Percentiles rank a stretch among this genome's conserved stretches.
These are phyloP conservation scores for Tyto alba DNA, from an alignment of 2,113 vertebrate genomes.

Conservation along the genomic window DNA sequence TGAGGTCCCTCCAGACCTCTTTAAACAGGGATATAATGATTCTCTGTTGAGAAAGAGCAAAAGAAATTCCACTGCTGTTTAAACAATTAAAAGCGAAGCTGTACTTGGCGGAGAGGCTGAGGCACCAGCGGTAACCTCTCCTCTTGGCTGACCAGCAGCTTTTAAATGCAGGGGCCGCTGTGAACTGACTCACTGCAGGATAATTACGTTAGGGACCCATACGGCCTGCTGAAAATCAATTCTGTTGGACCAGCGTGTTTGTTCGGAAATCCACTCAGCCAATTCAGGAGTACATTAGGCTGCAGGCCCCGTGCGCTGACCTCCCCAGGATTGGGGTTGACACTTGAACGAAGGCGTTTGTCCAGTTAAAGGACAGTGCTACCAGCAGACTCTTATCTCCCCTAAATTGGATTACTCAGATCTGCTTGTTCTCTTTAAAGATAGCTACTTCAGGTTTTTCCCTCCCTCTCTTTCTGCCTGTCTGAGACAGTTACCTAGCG, in stretches of 20 bases:
- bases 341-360: conserved; percentile 81
- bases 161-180: conserved; percentile 70
- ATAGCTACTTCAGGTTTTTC: conserved; percentile 71
- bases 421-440: conserved; percentile 85
- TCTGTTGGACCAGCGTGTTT: conserved; percentile 74
- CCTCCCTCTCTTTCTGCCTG: conserved; percentile 61
- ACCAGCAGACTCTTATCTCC: conserved; percentile 81
- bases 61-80: conserved; percentile 28
- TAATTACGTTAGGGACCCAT: conserved; percentile 82
- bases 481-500: conserved; percentile 74
- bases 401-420: conserved; percentile 85
- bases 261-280: conserved; percentile 79
- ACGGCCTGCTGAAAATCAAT: conserved; percentile 78
- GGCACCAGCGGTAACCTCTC: neutral
- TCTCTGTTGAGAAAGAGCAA: conserved; percentile 10
- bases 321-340: conserved; percentile 82
- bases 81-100: conserved; percentile 13
- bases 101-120: neutral
- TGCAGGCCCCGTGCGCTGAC: conserved; percentile 72
- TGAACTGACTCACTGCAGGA: conserved; percentile 70
- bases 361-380: conserved; percentile 82
- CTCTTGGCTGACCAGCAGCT: conserved; percentile 54
- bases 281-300: conserved; percentile 81
- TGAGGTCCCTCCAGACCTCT: conserved; percentile 5
- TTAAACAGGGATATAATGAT: conserved; percentile 4